phyloP scores from a whole-genome alignment of 2,797 vertebrate species.

The Betta splendens region DNA sequence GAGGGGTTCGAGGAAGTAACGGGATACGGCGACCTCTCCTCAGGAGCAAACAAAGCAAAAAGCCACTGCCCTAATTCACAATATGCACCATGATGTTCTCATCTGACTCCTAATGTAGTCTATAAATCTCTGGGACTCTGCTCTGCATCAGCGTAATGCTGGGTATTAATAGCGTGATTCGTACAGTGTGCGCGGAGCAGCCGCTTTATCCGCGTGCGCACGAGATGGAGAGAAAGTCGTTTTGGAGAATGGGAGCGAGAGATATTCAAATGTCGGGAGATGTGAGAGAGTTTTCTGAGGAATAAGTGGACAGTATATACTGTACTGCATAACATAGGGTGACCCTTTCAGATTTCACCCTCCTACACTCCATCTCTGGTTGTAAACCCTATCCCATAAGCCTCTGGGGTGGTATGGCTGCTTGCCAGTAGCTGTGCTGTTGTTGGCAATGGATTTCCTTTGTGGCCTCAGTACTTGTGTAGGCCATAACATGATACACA shows the following conservation, averaged over 20 bases:
- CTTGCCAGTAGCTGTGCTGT: conserved; percentile 79
- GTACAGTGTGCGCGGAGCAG: conserved; percentile 36
- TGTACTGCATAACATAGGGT: conserved; percentile 46
- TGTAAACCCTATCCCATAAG: conserved; percentile 75
- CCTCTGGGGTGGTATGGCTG: conserved; percentile 78
- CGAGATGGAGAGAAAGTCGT: conserved; percentile 48
- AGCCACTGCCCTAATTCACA: conserved; percentile 73
- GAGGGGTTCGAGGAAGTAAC: conserved; percentile 70
- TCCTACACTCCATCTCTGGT: conserved; percentile 63
- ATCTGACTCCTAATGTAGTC: conserved; percentile 71
- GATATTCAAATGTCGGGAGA: conserved; percentile 46
- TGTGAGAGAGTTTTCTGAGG: conserved; percentile 48
- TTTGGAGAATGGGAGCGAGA: conserved; percentile 36
- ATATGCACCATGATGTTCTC: conserved; percentile 73
- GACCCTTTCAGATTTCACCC: conserved; percentile 65
- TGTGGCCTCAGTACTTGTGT: conserved; percentile 78
- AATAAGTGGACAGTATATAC: conserved; percentile 57
- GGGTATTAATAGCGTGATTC: conserved; percentile 61
- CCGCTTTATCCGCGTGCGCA: conserved; percentile 43
- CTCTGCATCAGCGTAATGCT: conserved; percentile 67
- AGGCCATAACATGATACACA: conserved; percentile 78
- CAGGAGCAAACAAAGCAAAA: conserved; percentile 70
- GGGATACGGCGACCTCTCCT: conserved; percentile 67
- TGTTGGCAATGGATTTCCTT: conserved; percentile 78
- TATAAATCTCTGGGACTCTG: conserved; percentile 74